Conservation (phyloP, 2,888 invertebrate species). For the Nysson spinosus region DNA sequence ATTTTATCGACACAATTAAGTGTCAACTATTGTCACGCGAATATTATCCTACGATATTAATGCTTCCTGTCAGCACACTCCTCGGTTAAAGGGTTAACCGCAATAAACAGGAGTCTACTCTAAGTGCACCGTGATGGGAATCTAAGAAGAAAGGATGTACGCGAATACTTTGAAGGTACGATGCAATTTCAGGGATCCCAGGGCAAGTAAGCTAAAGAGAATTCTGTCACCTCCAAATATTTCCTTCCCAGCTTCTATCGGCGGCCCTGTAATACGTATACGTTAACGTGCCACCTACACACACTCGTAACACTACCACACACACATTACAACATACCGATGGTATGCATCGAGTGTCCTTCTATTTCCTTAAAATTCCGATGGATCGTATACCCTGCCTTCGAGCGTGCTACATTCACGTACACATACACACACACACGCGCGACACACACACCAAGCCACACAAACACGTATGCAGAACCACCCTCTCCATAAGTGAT, state of each 20-base stretch:
- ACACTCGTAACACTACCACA: conserved; percentile 34
- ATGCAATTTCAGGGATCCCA: conserved; percentile 7
- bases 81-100: too few species aligned
- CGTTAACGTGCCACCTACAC: conserved; percentile 25
- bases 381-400: conserved; percentile 64
- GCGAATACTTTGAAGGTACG: conserved; percentile 1
- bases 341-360: conserved; percentile 72
- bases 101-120: too few species aligned
- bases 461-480: not conserved
- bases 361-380: conserved; percentile 73
- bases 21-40: too few species aligned
- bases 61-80: too few species aligned
- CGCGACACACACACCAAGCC: conserved; percentile 1
- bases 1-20: too few species aligned
- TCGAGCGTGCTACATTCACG: conserved; percentile 40
- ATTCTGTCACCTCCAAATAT: conserved; percentile 52
- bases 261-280: conserved; percentile 45
- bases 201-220: conserved; percentile 35
- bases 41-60: too few species aligned
- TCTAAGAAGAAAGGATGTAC: not conserved
- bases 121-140: too few species aligned
- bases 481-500: conserved; percentile 30
- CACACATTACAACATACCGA: conserved; percentile 54
- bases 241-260: conserved; percentile 35
- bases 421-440: conserved; percentile 27